Evolutionary conservation across 2,888 invertebrate genomes (phyloP).

Genomic region (Rhagonycha lutea): DNA sequence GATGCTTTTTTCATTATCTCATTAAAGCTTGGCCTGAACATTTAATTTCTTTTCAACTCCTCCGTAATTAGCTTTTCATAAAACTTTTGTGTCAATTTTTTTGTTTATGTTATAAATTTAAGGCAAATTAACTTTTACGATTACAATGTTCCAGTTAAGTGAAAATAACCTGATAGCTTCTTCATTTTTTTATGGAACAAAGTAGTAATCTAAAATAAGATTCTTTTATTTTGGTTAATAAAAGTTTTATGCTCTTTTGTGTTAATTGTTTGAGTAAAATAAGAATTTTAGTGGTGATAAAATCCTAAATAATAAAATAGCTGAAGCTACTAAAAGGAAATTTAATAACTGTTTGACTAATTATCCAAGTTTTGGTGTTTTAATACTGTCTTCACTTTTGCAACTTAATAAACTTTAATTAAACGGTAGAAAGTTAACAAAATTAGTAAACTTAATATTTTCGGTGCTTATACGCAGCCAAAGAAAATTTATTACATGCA

Average conservation of each 20-base stretch:
- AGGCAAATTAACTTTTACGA: background rate
- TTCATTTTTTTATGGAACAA: background rate
- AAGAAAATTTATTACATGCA: background rate
- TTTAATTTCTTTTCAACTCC: background rate
- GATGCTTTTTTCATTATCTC: background rate
- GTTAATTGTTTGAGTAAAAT: background rate
- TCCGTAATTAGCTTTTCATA: background rate
- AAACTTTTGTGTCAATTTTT: too few relatives aligned
- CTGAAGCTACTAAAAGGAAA: background rate
- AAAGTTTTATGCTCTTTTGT: background rate
- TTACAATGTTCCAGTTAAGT: background rate
- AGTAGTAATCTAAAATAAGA: background rate
- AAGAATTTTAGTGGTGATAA: background rate
- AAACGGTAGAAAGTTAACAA: background rate
- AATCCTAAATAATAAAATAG: background rate
- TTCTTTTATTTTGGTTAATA: background rate
- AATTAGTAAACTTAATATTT: background rate
- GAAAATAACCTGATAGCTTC: background rate
- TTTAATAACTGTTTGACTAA: background rate
- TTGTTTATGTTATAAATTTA: too few relatives aligned
- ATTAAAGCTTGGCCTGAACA: background rate
- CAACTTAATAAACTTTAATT: background rate
- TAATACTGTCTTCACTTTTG: background rate
- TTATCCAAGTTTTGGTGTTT: background rate
- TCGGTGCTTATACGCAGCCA: background rate